phyloP scores from a whole-genome alignment of 2,888 invertebrate genomes.

The Drosophila putrida region DNA sequence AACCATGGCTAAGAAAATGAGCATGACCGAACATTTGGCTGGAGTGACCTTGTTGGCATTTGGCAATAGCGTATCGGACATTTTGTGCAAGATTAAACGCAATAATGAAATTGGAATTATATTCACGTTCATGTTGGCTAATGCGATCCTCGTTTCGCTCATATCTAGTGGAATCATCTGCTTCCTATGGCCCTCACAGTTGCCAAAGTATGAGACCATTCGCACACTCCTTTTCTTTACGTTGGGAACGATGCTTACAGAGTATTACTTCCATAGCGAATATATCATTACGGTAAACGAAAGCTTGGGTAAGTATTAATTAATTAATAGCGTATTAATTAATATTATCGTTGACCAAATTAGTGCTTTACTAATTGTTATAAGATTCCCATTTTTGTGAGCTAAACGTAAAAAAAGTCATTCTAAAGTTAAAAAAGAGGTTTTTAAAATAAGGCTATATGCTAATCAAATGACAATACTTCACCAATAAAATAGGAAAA shows the following conservation, averaged over 20 bases:
- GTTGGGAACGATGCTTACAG: conserved; percentile 5
- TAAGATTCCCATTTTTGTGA: no score
- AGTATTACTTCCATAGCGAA: neutral
- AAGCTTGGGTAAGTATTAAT: conserved; percentile 4
- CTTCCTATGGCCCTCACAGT: conserved; percentile 20
- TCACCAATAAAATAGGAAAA: no score
- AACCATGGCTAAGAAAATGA: conserved; percentile 20
- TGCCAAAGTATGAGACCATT: conserved; percentile 27
- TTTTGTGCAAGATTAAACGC: conserved; percentile 7
- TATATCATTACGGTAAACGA: neutral
- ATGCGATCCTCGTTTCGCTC: conserved; percentile 17
- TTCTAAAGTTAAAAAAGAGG: no score
- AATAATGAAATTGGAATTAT: neutral
- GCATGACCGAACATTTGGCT: conserved; percentile 34
- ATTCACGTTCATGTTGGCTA: conserved; percentile 16
- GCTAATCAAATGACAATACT: no score
- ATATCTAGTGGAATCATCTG: conserved; percentile 33
- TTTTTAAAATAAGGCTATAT: no score
- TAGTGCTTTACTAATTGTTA: no score
- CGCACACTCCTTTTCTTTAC: conserved; percentile 30
- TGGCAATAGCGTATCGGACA: conserved; percentile 26
- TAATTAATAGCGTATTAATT: neutral
- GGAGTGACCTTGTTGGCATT: conserved; percentile 35
- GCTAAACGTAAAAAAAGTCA: no score
- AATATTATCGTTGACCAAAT: no score